Evolutionary conservation across 2,113 vertebrate species (phyloP).

Genomic region (Melanostigma gelatinosum): DNA sequence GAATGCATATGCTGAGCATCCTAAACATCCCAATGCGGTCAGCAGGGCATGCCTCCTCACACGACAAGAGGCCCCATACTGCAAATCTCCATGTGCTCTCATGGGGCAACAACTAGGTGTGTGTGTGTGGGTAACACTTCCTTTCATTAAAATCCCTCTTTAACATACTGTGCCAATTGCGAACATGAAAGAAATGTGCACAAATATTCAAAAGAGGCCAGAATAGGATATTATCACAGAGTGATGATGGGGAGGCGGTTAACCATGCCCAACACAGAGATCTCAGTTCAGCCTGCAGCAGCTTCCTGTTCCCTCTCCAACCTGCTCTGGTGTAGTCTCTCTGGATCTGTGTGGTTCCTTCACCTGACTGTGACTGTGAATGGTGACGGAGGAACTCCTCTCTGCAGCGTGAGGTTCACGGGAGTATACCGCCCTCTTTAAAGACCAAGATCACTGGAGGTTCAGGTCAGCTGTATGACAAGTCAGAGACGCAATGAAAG

Average conservation of each 20-base stretch:
- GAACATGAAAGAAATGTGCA: not conserved
- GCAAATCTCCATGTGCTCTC: slow-evolving; percentile 27
- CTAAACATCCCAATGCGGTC: slow-evolving; percentile 62
- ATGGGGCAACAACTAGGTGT: not conserved
- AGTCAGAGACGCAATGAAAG: not conserved
- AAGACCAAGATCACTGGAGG: not conserved
- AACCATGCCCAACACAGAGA: slow-evolving; percentile 11
- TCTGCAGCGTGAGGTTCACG: not conserved
- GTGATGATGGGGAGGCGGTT: slow-evolving; percentile 14
- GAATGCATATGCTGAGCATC: slow-evolving; percentile 66
- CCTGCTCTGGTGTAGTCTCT: slow-evolving; percentile 16
- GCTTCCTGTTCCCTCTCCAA: slow-evolving; percentile 19
- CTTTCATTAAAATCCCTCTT: slow-evolving; percentile 4
- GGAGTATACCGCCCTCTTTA: not conserved
- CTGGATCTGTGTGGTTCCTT: slow-evolving; percentile 4
- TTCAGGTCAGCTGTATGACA: not conserved
- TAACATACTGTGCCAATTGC: not conserved
- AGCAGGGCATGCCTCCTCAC: slow-evolving; percentile 46
- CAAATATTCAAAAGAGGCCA: not conserved
- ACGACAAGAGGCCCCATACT: slow-evolving; percentile 34
- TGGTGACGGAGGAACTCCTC: not conserved
- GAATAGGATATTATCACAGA: not conserved
- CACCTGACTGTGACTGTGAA: not conserved
- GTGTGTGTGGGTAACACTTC: not conserved
- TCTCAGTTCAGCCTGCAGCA: slow-evolving; percentile 32